Percentiles rank a stretch among this genome's conserved stretches.
Evolutionary conservation across 1,140 invertebrate genomes (phyloP).

Genomic region (Yoshiicerus persimilis): DNA sequence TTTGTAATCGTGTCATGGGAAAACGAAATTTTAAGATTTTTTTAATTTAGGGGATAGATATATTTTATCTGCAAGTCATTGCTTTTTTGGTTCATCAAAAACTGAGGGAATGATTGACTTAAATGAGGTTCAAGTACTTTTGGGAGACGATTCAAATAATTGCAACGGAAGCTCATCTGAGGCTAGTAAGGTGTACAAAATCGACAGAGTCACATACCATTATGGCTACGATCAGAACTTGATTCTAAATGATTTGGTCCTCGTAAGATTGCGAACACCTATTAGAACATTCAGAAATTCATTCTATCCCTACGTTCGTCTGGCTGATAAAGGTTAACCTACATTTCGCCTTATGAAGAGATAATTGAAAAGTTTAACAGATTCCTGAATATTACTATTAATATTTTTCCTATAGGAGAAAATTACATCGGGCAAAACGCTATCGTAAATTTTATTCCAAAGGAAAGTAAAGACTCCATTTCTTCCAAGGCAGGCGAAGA

Average conservation of each 20-base stretch:
- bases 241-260: constrained; percentile 30
- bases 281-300: not conserved
- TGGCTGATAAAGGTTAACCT: not conserved
- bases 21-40: constrained; percentile 3
- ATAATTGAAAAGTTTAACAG: not conserved
- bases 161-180: not conserved
- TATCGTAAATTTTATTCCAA: not conserved
- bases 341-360: not conserved
- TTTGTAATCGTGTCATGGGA: not conserved
- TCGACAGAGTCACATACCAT: constrained; percentile 35
- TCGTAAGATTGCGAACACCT: constrained; percentile 12
- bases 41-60: not conserved
- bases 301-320: not conserved
- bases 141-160: not conserved
- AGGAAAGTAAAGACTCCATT: not conserved
- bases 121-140: not conserved
- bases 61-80: constrained; percentile 54
- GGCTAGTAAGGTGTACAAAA: not conserved
- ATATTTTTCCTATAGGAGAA: not conserved
- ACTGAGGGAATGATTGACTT: constrained; percentile 4
- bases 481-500: not conserved
- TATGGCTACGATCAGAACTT: constrained; percentile 35
- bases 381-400: not conserved
- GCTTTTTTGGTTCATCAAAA: constrained; percentile 44
- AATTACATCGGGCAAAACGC: not conserved